A percentile compares a stretch with the other conserved stretches of the same genome.
These are phyloP conservation scores for Tinamus guttatus DNA, from an alignment of 2,113 vertebrate species.

Conservation along the genomic window DNA sequence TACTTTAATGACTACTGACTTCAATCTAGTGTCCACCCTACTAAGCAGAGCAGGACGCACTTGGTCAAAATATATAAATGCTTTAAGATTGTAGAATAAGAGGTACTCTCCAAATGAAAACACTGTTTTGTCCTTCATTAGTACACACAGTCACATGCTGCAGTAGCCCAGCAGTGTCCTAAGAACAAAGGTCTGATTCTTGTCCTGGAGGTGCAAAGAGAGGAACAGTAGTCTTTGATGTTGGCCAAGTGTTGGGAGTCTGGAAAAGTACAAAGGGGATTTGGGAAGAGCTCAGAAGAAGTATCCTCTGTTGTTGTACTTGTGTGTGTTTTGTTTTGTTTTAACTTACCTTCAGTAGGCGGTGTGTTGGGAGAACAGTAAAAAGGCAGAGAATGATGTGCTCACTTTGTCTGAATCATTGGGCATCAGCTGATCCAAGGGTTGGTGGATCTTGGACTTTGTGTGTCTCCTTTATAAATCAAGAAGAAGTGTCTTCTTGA, in stretches of 20 bases:
- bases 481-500: neutral
- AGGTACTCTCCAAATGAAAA: neutral
- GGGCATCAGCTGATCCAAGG: neutral
- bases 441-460: neutral
- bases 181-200: neutral
- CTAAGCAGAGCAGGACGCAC: neutral
- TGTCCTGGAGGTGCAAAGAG: neutral
- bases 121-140: neutral
- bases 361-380: neutral
- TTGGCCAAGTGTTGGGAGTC: neutral
- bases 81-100: neutral
- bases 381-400: neutral
- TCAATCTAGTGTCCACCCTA: neutral
- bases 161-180: neutral
- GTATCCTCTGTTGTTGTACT: neutral
- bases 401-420: accelerated
- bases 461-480: neutral
- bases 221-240: neutral
- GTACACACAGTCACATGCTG: neutral
- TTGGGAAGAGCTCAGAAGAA: neutral
- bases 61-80: neutral
- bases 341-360: neutral
- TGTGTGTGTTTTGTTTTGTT: no score
- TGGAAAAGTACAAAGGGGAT: neutral
- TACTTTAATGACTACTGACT: neutral